Conservation (phyloP, 2,113 vertebrate genomes). For the Empidonax traillii region DNA sequence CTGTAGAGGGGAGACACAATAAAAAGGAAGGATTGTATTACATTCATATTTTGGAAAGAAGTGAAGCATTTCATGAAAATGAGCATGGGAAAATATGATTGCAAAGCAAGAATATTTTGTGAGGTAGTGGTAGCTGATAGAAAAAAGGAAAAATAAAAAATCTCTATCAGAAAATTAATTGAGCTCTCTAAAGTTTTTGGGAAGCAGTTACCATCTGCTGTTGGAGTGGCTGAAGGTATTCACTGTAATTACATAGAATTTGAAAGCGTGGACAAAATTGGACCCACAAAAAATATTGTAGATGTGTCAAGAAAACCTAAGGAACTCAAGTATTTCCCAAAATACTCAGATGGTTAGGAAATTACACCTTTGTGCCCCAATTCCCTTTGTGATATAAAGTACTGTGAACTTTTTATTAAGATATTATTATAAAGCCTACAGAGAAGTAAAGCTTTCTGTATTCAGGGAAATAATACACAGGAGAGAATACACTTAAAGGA, state of each 20-base stretch:
- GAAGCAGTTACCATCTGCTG: neutral
- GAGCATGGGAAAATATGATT: neutral
- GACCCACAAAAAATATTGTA: neutral
- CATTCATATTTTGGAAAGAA: neutral
- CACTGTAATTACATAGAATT: neutral
- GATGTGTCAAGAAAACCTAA: neutral
- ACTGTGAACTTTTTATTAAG: neutral
- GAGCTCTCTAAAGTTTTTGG: neutral
- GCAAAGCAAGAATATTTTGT: neutral
- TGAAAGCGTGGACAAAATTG: neutral
- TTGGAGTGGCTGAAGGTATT: neutral
- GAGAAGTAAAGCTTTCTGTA: neutral
- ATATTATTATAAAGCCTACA: neutral
- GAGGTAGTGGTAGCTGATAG: neutral
- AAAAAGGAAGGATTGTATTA: neutral
- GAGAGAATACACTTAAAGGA: neutral
- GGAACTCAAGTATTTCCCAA: neutral
- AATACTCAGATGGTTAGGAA: neutral
- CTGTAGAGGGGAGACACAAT: neutral
- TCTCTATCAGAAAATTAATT: neutral
- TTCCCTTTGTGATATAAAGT: neutral
- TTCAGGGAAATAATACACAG: neutral
- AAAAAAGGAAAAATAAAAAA: neutral
- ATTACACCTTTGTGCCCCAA: neutral
- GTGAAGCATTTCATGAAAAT: neutral